A percentile compares a stretch with the other conserved stretches of the same genome.
These are phyloP conservation scores for Ceratosolen solmsi DNA, from an alignment of 1,140 invertebrate genomes.

Conservation along the genomic window DNA sequence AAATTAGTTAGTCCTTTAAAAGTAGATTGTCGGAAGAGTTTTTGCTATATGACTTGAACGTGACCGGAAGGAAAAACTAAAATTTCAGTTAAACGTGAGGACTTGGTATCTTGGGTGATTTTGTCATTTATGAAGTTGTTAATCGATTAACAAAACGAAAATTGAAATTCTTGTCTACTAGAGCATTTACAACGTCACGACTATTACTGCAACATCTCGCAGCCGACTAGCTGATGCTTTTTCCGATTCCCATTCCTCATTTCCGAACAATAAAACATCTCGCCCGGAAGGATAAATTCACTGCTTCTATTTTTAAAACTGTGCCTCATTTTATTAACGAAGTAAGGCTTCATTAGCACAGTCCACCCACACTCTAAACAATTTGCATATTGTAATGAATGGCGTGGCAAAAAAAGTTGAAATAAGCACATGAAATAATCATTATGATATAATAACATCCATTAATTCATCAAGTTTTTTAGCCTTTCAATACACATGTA, in stretches of 20 bases:
- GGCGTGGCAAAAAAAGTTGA: no score
- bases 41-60: constrained; percentile 20
- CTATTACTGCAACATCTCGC: constrained; percentile 21
- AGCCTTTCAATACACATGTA: no score
- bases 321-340: not conserved
- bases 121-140: constrained; percentile 51
- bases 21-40: not conserved
- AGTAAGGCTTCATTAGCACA: constrained; percentile 1
- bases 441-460: no score
- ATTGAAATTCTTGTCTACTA: constrained; percentile 27
- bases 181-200: constrained; percentile 34
- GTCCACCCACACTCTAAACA: no score
- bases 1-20: not conserved
- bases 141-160: constrained; percentile 46
- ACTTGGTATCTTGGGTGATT: constrained; percentile 40
- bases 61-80: constrained; percentile 35
- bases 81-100: constrained; percentile 39
- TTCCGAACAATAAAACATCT: not conserved
- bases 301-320: not conserved
- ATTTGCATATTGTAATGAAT: no score
- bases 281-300: not conserved
- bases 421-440: no score
- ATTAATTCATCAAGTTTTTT: no score
- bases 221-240: not conserved
- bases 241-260: not conserved